Evolutionary conservation across 2,797 vertebrate genomes (phyloP), one percentile per base, ranked within the genome.

Genomic region (Xenopus petersii): DNA sequence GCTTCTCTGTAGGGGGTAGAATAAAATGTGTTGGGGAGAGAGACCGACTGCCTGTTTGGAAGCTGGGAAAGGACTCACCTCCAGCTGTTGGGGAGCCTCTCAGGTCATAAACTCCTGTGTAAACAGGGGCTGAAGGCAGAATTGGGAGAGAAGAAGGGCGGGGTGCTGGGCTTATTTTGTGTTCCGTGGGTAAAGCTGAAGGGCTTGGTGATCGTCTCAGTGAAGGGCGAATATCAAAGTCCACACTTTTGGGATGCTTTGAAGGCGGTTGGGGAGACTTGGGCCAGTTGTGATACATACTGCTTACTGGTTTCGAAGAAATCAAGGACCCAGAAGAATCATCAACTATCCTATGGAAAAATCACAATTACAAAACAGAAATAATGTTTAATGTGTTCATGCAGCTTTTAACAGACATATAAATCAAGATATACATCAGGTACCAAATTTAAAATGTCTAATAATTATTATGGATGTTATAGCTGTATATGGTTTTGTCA

Each of bases 1-100:
- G 95, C 80, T 97, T 98, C 33, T 94, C 93, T 12, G 95, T 92
- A 47, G 94, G 94, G 83, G 55, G 81, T 12, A 88, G 87, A 42
- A 96, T 88, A 84, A 95, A 94, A 82, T 95, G 94, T 58, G 95
- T 95, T 0, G 95, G 95, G 7, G 95, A 96, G n/a, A 96, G 90
- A 1, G 95, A 96, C 58, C 94, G 92, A 13, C 74, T 81, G 75
- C 79, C 78, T 86, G 83, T 47, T 87, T 93, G 62, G 91, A 92
- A 10, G 92, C 92, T 17, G 86, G 93, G 0, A 89, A 94, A 94
- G 54, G 92, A 87, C 66, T 93, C 92, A 11, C 93, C 93, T 84
- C 94, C 48, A 1, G 95, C 81, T 71, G 42, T 94, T 86, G 80
- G 95, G 7, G 95, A 94, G 74, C 95, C 91, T 0, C 93, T 91